Conservation (phyloP, 2,888 invertebrate species). For the Athripsodes cinereus region DNA sequence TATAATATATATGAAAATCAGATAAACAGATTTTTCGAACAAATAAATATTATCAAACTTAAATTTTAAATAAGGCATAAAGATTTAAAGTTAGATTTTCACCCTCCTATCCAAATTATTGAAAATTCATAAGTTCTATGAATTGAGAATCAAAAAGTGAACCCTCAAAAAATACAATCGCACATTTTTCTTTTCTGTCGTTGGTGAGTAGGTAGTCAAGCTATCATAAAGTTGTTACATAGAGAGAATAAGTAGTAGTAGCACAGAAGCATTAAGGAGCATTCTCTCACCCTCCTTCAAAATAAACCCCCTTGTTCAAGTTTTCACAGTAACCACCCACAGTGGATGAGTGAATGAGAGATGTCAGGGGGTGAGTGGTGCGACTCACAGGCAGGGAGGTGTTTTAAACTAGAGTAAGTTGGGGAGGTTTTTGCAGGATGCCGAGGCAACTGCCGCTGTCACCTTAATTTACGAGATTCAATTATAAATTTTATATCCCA, state of each 20-base stretch:
- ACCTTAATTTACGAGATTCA: constrained; percentile 54
- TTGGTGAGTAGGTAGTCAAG: too few relatives aligned
- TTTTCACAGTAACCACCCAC: constrained; percentile 12
- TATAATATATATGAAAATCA: too few relatives aligned
- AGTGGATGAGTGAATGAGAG: background rate
- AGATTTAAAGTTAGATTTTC: too few relatives aligned
- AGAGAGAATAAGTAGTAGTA: too few relatives aligned
- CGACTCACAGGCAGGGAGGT: background rate
- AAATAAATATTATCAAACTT: too few relatives aligned
- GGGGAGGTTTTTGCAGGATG: constrained; percentile 1
- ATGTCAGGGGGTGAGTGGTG: background rate
- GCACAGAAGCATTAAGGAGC: background rate
- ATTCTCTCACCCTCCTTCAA: background rate
- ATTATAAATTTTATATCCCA: constrained; percentile 41
- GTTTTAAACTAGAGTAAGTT: background rate
- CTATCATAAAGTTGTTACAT: background rate
- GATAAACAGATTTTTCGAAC: too few relatives aligned
- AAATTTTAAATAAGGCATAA: too few relatives aligned
- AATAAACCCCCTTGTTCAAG: background rate
- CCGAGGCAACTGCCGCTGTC: constrained; percentile 47
- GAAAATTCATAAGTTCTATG: too few relatives aligned
- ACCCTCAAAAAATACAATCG: too few relatives aligned
- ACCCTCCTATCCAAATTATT: too few relatives aligned
- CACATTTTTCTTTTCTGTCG: too few relatives aligned
- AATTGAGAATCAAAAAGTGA: too few relatives aligned